A percentile compares a stretch with the other conserved stretches of the same genome.
phyloP scores from a whole-genome alignment of 2,113 vertebrate species.

The Oreochromis spilurus region DNA sequence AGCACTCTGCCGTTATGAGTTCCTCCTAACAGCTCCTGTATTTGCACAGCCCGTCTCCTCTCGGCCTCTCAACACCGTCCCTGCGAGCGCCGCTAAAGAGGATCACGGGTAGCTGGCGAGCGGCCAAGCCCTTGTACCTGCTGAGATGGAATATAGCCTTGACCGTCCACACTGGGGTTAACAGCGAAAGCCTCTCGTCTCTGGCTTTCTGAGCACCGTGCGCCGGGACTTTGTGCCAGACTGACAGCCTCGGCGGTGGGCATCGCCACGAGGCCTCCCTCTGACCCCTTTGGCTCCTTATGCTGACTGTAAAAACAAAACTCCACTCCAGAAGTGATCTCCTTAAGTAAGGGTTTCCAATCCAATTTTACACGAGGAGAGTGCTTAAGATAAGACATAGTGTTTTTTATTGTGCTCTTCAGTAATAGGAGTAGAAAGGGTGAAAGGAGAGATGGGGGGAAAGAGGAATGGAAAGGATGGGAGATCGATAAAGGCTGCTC shows the following conservation, averaged over 20 bases:
- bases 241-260: slow-evolving; percentile 10
- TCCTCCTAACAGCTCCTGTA: slow-evolving; percentile 46
- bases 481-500: slow-evolving; percentile 53
- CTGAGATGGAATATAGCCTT: slow-evolving; percentile 40
- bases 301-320: slow-evolving; percentile 46
- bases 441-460: slow-evolving; percentile 31
- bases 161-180: slow-evolving; percentile 18
- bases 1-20: slow-evolving; percentile 56
- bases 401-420: slow-evolving; percentile 54
- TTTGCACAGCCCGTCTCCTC: slow-evolving; percentile 40
- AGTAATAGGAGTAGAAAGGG: slow-evolving; percentile 50
- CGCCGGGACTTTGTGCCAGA: background rate
- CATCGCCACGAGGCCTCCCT: background rate
- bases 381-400: slow-evolving; percentile 62
- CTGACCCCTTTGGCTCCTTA: slow-evolving; percentile 34
- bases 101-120: slow-evolving; percentile 51
- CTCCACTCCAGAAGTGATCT: slow-evolving; percentile 60
- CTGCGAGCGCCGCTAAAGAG: slow-evolving; percentile 40
- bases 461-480: slow-evolving; percentile 20
- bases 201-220: background rate
- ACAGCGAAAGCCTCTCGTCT: background rate
- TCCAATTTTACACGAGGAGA: slow-evolving; percentile 62
- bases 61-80: slow-evolving; percentile 26
- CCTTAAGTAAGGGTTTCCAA: slow-evolving; percentile 67
- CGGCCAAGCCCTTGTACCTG: slow-evolving; percentile 41